Evolutionary conservation across 1,140 invertebrate genomes (phyloP).

Genomic region (Nylanderia fulva): DNA sequence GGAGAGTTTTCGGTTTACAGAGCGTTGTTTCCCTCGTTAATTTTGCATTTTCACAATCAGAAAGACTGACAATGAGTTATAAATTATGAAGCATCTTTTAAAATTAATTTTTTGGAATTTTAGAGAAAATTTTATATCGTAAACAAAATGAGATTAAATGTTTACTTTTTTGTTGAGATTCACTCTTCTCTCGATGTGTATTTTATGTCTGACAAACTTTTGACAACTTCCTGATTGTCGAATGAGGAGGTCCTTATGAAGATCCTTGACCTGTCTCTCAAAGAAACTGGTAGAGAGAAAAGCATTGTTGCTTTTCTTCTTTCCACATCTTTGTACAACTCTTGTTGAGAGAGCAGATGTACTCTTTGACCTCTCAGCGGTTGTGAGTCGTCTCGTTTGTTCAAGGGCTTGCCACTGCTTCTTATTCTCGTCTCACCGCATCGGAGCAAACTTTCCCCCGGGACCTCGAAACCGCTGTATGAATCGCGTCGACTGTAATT

Average conservation of each 20-base stretch:
- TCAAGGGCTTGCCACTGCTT: slow-evolving; percentile 51
- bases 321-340: slow-evolving; percentile 31
- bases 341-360: slow-evolving; percentile 35
- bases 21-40: background rate
- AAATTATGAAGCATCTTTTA: background rate
- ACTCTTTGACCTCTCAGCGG: slow-evolving; percentile 53
- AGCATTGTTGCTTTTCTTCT: slow-evolving; percentile 29
- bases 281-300: slow-evolving; percentile 33
- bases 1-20: background rate
- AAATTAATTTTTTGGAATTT: background rate
- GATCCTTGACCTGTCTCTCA: slow-evolving; percentile 39
- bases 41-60: background rate
- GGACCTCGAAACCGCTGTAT: slow-evolving; percentile 61
- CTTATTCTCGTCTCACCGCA: slow-evolving; percentile 19
- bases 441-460: slow-evolving; percentile 57
- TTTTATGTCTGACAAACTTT: slow-evolving; percentile 35
- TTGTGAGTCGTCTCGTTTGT: slow-evolving; percentile 65
- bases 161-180: background rate
- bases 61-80: background rate
- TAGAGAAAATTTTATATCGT: background rate
- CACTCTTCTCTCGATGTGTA: background rate
- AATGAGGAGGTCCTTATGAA: slow-evolving; percentile 8
- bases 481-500: slow-evolving; percentile 68
- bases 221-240: slow-evolving; percentile 42
- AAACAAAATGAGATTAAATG: background rate